phyloP scores from a whole-genome alignment of 2,797 vertebrate species.

The Tiaroga cobitis region DNA sequence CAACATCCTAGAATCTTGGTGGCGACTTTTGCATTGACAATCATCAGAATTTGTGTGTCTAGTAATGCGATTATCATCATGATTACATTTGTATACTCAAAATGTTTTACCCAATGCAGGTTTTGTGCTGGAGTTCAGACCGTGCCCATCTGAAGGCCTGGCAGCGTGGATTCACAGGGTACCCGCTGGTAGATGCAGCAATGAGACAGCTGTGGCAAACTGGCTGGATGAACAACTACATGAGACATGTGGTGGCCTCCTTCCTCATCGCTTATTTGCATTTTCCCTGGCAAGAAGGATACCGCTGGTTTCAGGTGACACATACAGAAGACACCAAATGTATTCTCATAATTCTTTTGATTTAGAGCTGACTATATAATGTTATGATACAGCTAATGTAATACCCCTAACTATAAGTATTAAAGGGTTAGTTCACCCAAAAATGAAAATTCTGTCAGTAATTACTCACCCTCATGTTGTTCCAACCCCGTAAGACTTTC shows the following conservation, averaged over 20 bases:
- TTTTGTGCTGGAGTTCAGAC: constrained; percentile 71
- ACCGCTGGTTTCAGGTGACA: constrained; percentile 78
- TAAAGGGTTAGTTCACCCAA: not conserved
- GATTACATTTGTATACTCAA: not conserved
- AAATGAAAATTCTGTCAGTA: too few species aligned
- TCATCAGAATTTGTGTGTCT: not conserved
- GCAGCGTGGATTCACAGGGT: constrained; percentile 75
- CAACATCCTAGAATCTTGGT: not conserved
- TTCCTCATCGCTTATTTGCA: constrained; percentile 79
- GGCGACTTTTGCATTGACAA: not conserved
- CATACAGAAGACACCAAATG: not conserved
- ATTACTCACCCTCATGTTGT: too few species aligned
- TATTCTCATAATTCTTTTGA: not conserved
- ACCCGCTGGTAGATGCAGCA: constrained; percentile 77
- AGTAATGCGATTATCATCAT: not conserved
- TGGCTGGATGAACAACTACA: constrained; percentile 82
- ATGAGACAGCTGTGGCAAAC: constrained; percentile 80
- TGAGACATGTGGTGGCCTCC: constrained; percentile 78
- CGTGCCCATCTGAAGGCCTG: constrained; percentile 71
- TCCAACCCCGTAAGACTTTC: too few species aligned
- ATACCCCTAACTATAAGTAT: not conserved
- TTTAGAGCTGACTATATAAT: not conserved
- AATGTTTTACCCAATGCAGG: constrained; percentile 59
- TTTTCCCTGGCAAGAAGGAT: constrained; percentile 79
- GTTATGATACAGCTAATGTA: not conserved